Conservation (phyloP, 2,113 vertebrate species). For the Nannospalax galili region DNA sequence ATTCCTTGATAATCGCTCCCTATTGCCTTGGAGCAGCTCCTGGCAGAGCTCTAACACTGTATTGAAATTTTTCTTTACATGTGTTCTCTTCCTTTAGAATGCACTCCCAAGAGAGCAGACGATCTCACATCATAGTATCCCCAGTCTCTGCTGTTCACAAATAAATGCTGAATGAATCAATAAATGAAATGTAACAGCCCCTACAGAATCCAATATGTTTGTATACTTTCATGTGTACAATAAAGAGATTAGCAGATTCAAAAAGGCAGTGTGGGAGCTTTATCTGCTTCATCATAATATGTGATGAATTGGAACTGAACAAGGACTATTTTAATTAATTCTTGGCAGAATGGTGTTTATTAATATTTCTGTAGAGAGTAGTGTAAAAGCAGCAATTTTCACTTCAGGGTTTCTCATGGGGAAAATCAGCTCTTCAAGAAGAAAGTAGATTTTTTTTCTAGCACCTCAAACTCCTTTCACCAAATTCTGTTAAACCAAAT, state of each 20-base stretch:
- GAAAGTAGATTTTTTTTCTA: slow-evolving; percentile 37
- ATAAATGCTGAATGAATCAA: slow-evolving; percentile 51
- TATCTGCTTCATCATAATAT: slow-evolving; percentile 28
- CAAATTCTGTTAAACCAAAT: slow-evolving; percentile 56
- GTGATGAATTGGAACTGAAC: slow-evolving; percentile 43
- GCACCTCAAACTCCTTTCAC: slow-evolving; percentile 48
- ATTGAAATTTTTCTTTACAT: slow-evolving; percentile 3
- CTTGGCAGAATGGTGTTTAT: slow-evolving; percentile 56
- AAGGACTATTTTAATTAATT: slow-evolving; percentile 71
- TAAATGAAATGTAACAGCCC: not conserved
- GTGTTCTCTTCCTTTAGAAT: slow-evolving; percentile 13
- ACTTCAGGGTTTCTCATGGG: slow-evolving; percentile 47
- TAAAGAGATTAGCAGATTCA: slow-evolving; percentile 55
- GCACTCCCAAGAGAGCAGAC: slow-evolving; percentile 58
- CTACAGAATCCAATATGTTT: slow-evolving; percentile 46
- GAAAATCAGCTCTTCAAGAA: slow-evolving; percentile 70
- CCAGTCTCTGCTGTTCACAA: slow-evolving; percentile 36
- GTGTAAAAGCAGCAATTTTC: slow-evolving; percentile 68
- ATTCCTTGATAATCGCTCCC: not conserved
- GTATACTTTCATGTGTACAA: not conserved
- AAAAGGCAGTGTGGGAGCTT: slow-evolving; percentile 25
- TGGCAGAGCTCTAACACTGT: not conserved
- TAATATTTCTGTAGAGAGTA: slow-evolving; percentile 62
- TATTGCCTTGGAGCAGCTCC: not conserved
- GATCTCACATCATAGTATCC: slow-evolving; percentile 34